Evolutionary conservation across 2,113 vertebrate species (phyloP).

Genomic region (Oreochromis tanganicae): DNA sequence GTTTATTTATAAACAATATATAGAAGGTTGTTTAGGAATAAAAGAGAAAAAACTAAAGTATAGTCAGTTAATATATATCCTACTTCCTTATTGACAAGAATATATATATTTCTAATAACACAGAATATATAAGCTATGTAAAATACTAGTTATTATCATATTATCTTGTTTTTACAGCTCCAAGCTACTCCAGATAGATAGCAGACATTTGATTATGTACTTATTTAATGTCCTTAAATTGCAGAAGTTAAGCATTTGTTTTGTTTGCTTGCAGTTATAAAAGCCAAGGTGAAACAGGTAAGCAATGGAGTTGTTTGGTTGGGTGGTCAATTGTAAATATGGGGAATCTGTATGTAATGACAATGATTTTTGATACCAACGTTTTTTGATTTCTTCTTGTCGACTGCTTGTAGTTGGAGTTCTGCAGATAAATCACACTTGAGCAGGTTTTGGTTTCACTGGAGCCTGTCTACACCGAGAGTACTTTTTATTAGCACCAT

Average conservation of each 20-base stretch:
- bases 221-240: neutral
- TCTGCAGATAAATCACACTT: neutral
- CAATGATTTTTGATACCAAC: neutral
- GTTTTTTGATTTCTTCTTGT: neutral
- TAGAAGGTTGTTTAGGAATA: neutral
- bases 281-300: neutral
- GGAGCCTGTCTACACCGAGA: neutral
- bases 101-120: accelerated
- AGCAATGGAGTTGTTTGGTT: neutral
- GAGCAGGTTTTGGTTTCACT: neutral
- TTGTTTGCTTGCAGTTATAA: neutral
- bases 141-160: neutral
- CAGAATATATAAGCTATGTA: neutral
- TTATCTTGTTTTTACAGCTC: neutral
- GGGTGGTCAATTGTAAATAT: neutral
- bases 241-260: neutral
- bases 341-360: neutral
- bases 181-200: neutral
- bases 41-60: neutral
- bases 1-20: neutral
- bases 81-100: accelerated
- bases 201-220: neutral
- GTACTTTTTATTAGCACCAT: neutral
- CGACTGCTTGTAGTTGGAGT: accelerated
- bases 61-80: neutral